A percentile compares a stretch with the other conserved stretches of the same genome.
These are phyloP conservation scores for Pristis pectinata DNA, from an alignment of 2,797 vertebrate genomes.

Conservation along the genomic window DNA sequence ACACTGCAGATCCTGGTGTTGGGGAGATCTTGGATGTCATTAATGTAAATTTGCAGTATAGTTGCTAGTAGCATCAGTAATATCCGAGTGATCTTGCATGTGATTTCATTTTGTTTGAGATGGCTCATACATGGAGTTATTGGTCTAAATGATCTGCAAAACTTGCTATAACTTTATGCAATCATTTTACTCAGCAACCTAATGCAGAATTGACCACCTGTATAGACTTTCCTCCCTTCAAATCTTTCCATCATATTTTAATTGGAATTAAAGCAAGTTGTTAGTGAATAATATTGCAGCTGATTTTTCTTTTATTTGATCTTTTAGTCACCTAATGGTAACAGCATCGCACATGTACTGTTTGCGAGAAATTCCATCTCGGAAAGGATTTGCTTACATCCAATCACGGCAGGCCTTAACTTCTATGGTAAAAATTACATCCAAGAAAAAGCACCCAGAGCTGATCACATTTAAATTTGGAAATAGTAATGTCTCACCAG, in stretches of 20 bases:
- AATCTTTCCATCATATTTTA: background rate
- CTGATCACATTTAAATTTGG: constrained; percentile 98
- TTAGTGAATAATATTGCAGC: background rate
- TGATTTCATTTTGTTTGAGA: background rate
- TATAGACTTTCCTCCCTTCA: background rate
- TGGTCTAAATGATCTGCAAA: background rate
- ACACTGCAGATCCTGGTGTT: background rate
- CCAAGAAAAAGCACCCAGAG: constrained; percentile 97
- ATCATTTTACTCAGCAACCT: background rate
- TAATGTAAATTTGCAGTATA: background rate
- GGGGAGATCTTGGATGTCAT: background rate
- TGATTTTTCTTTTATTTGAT: background rate
- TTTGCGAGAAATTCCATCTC: constrained; percentile 85
- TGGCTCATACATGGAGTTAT: background rate
- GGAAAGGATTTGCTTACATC: constrained; percentile 92
- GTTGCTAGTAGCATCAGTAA: background rate
- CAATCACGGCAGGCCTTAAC: constrained; percentile 93
- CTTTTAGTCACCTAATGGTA: constrained; percentile 79
- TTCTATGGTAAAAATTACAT: constrained; percentile 97
- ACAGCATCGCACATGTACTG: constrained; percentile 98
- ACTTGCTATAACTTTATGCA: background rate
- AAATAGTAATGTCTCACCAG: constrained; percentile 81
- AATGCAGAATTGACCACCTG: background rate
- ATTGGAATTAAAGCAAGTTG: background rate
- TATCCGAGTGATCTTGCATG: background rate